Evolutionary conservation across 2,888 invertebrate species (phyloP), one percentile per base, ranked within the genome.

Genomic region (Erpobdella octoculata): DNA sequence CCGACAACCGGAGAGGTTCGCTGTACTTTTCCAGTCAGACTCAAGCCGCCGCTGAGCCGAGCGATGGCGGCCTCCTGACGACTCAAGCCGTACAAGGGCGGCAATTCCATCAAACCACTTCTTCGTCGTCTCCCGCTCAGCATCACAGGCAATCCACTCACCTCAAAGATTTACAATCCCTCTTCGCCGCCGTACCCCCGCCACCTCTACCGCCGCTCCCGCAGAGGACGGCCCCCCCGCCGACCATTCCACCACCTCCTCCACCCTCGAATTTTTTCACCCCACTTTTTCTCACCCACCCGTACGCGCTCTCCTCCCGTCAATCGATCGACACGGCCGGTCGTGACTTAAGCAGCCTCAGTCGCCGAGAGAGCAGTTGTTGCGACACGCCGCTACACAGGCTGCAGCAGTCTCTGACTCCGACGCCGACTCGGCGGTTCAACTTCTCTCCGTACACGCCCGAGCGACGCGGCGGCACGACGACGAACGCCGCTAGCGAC

Each of bases 111-210:
- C 53, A 53, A 53, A 2, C 28, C 15, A 25, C 53, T 15, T 53
- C 53, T 1, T 53, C 18, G 18, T 25, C 21, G 21, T 53, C 53
- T 3, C 53, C 53, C 5, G 6, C 21, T 5, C 53, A 53, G n/a
- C 21, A 53, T 53, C 53, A 3, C 21, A 53, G 53, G n/a, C 21
- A 53, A 25, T 53, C 53, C 18, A 53, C 21, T 15, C 53, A 53
- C 53, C 53, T 53, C 21, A 53, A 53, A n/a, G 53, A 53, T 28
- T 28, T 53, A 28, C 53, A 53, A 28, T 53, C 53, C 53, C 21
- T 53, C 53, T 53, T 53, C n/a, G 53, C 53, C 53, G 21, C 53
- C 53, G 28, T 53, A 25, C 67, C 67, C 9, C 67, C 41, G 21
- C 67, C 67, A 8, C 46, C 41, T 25, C 41, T 37, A 25, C 67